Percentiles rank a stretch among this genome's conserved stretches.
phyloP scores from a whole-genome alignment of 2,888 invertebrate genomes.

The Dryadula phaetusa region DNA sequence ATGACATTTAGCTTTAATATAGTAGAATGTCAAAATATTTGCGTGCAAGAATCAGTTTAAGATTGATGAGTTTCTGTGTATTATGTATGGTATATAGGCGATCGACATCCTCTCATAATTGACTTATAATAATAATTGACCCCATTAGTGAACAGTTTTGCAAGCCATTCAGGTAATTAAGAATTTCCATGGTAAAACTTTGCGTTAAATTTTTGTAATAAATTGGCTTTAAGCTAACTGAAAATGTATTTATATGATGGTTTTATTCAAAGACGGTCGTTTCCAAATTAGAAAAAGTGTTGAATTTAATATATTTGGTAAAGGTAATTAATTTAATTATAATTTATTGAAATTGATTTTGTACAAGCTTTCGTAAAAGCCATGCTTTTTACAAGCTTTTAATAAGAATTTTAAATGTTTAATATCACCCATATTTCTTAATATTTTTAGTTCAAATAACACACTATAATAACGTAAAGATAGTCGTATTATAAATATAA shows the following conservation, averaged over 20 bases:
- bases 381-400: no score
- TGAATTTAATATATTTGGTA: background rate
- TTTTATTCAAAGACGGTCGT: background rate
- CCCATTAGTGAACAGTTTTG: constrained; percentile 43
- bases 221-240: background rate
- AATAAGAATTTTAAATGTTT: no score
- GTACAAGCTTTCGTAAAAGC: no score
- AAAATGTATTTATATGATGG: background rate
- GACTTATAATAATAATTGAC: constrained; percentile 50
- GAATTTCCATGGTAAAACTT: constrained; percentile 15
- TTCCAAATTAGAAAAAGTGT: background rate
- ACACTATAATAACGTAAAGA: no score
- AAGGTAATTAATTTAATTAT: background rate
- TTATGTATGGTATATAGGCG: constrained; percentile 43
- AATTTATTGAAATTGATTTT: background rate
- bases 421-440: no score
- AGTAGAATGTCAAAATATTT: constrained; percentile 48
- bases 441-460: no score
- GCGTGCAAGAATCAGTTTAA: constrained; percentile 46
- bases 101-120: constrained; percentile 51
- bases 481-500: no score
- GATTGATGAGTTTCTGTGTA: constrained; percentile 52
- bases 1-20: constrained; percentile 47
- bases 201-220: constrained; percentile 8
- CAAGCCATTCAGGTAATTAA: constrained; percentile 34